Base-by-base conservation (phyloP, 1,140 invertebrate genomes). In the Geopemphigus sp. region DNA sequence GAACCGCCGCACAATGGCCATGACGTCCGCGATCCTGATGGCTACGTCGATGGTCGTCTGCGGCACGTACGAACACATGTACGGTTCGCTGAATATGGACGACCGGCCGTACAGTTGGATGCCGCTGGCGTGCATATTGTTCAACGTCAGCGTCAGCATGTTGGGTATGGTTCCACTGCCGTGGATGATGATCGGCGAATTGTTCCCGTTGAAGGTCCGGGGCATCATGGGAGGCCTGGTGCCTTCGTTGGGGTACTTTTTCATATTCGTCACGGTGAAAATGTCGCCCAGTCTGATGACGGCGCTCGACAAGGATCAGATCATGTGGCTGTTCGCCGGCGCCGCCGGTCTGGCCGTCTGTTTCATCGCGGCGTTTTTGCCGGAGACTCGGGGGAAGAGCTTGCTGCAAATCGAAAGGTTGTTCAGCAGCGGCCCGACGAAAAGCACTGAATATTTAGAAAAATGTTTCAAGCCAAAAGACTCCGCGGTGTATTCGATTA, bases 361-460 rank as follows among this genome's bases (percentile, higher is more conserved):
- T 3, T 86, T 90, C 15, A 29, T 68, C 11, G 24, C 59, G 19
- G 45, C 26, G 10, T 89, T 91, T 83, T 86, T 95, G 1, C 93
- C 93, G 0, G 94, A 96, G 85, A 96, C 94, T 0, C 91, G 92
- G 84, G 91, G 91, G 11, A 91, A 91, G 82, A 90, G 89, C 56
- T 85, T 94, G n/a, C 89, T 91, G 26, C 92, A 95, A 84, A 94
- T 95, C 50, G 91, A 92, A 85, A 61, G 26, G 10, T 14, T 78
- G 10, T 78, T 78, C 39, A 19, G 5, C 74, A 50, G 57, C 22
- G 53, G 47, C 1, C 12, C 15, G 22, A 63, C 57, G 14, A 39
- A 76, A 1, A 24, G 39, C 24, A 4, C n/a, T 5, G 74, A 22
- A 29, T 45, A 61, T 24, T 1, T 19, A 32, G 57, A 53, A 6